Conservation (phyloP, 1,140 invertebrate genomes). For the Drosophila triauraria region DNA sequence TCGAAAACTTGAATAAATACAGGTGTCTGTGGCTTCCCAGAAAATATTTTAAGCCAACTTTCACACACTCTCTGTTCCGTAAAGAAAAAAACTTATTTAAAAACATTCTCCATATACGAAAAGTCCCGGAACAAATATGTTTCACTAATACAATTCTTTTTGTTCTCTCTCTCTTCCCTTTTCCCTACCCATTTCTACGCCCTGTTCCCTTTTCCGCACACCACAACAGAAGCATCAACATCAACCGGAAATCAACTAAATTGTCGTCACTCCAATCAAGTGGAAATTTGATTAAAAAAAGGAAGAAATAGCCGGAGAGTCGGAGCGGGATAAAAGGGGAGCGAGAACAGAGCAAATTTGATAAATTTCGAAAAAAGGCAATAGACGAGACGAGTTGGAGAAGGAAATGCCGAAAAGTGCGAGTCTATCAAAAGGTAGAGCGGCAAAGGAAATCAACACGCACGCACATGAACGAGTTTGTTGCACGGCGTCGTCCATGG, state of each 20-base stretch:
- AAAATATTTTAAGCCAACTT: too few species aligned
- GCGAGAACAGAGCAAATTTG: constrained; percentile 61
- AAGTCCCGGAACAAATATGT: constrained; percentile 5
- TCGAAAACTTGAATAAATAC: too few species aligned
- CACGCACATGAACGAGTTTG: constrained; percentile 72
- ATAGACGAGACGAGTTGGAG: constrained; percentile 37
- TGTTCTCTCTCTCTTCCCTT: constrained; percentile 14
- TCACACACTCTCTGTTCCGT: too few species aligned
- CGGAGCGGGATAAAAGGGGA: constrained; percentile 4
- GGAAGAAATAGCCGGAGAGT: too few species aligned
- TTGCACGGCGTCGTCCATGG: constrained; percentile 37
- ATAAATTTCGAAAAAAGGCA: constrained; percentile 72
- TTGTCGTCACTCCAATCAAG: constrained; percentile 81
- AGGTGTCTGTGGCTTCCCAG: too few species aligned
- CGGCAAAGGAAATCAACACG: constrained; percentile 67
- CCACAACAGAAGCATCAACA: constrained; percentile 44
- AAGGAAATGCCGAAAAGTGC: constrained; percentile 36
- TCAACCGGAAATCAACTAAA: constrained; percentile 77
- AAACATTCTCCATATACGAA: background rate
- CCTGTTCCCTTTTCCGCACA: background rate
- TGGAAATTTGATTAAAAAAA: constrained; percentile 79
- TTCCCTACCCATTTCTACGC: constrained; percentile 16
- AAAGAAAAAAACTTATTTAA: background rate
- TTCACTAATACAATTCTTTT: constrained; percentile 31
- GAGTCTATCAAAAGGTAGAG: constrained; percentile 69